Evolutionary conservation across 2,113 vertebrate genomes (phyloP).

Genomic region (Meleagris gallopavo): DNA sequence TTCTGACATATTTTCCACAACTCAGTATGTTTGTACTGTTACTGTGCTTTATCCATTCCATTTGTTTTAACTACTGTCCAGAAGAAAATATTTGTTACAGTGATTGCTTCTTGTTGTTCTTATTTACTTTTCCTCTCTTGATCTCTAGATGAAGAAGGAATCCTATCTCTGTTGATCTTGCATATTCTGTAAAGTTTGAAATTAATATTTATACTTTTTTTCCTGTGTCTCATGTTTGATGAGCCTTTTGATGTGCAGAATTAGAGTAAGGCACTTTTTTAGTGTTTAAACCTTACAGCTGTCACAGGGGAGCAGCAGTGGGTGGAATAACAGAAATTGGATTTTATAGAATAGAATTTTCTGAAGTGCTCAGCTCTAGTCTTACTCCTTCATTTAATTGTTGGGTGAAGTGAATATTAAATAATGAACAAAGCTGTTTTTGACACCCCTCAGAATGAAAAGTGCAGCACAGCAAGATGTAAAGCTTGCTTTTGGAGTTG

Average conservation of each 20-base stretch:
- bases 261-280: background rate
- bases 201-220: background rate
- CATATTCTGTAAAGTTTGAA: background rate
- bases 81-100: background rate
- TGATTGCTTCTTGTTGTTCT: background rate
- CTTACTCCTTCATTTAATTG: background rate
- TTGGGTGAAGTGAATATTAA: constrained; percentile 2
- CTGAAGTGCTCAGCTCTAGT: background rate
- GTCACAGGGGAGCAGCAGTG: background rate
- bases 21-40: background rate
- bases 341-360: background rate
- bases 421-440: constrained; percentile 7
- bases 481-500: background rate
- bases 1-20: background rate
- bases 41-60: background rate
- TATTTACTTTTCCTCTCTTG: background rate
- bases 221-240: background rate
- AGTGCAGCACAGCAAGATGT: background rate
- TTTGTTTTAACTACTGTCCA: background rate
- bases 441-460: background rate
- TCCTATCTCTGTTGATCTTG: background rate
- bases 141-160: background rate
- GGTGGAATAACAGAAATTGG: background rate
- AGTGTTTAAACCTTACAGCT: background rate
- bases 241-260: background rate